These are phyloP conservation scores for Cheilosia urbana DNA, from an alignment of 2,888 invertebrate species.

Conservation along the genomic window DNA sequence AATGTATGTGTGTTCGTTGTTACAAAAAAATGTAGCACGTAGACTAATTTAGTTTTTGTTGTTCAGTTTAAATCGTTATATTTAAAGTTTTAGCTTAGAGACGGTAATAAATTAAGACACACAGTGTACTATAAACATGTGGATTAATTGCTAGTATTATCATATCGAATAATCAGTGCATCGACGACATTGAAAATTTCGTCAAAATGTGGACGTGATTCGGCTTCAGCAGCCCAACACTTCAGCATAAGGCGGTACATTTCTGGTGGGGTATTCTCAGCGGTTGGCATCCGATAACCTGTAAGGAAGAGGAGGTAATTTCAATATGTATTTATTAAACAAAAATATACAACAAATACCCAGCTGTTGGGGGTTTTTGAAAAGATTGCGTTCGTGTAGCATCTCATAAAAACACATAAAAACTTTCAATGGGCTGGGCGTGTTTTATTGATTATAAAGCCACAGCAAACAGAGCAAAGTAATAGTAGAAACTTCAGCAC, in stretches of 20 bases:
- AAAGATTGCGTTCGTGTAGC: too few species aligned
- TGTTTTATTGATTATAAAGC: too few species aligned
- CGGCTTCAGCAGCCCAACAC: conserved; percentile 97
- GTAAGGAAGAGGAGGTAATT: neutral
- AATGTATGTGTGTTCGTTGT: conserved; percentile 59
- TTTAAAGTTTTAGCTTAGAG: conserved; percentile 29
- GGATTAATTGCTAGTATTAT: conserved; percentile 78
- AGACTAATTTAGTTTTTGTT: conserved; percentile 19
- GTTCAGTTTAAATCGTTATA: conserved; percentile 6
- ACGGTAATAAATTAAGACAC: conserved; percentile 73
- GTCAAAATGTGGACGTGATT: conserved; percentile 95
- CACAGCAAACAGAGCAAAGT: too few species aligned
- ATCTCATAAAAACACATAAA: too few species aligned
- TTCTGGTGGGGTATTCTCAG: conserved; percentile 94
- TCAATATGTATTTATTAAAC: neutral
- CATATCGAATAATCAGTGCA: conserved; percentile 84
- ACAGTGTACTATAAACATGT: conserved; percentile 47
- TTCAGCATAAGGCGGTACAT: conserved; percentile 95
- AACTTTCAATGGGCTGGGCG: too few species aligned
- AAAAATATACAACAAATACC: too few species aligned
- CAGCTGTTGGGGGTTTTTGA: too few species aligned
- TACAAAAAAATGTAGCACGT: conserved; percentile 53
- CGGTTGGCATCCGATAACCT: conserved; percentile 97
- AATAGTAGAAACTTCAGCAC: too few species aligned
- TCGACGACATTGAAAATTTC: conserved; percentile 93